These are phyloP conservation scores for Girardinichthys multiradiatus DNA, from an alignment of 2,113 vertebrate genomes.

Conservation along the genomic window DNA sequence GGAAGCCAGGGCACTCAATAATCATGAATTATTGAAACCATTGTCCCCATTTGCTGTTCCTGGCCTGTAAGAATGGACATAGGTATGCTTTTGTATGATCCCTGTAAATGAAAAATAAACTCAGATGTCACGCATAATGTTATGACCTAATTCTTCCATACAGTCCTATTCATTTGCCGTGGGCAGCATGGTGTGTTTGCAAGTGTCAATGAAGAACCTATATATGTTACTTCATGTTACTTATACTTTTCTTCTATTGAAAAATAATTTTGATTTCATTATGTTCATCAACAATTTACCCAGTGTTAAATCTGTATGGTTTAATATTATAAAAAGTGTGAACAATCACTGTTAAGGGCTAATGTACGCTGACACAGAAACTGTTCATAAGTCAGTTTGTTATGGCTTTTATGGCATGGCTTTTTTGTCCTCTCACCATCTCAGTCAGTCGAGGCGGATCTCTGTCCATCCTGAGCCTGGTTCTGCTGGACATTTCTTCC, in stretches of 20 bases:
- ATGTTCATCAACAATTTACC: not conserved
- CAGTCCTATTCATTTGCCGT: not conserved
- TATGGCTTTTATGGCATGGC: no score
- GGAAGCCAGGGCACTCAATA: slow-evolving; percentile 45
- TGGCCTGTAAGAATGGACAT: slow-evolving; percentile 20
- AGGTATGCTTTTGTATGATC: slow-evolving; percentile 14
- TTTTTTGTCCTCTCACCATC: no score
- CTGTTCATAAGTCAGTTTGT: not conserved
- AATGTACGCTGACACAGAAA: not conserved
- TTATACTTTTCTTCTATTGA: not conserved
- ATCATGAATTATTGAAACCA: slow-evolving; percentile 71
- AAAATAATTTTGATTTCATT: not conserved
- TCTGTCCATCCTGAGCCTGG: no score
- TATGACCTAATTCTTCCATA: slow-evolving; percentile 7
- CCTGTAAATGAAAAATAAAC: not conserved
- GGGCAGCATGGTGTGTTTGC: not conserved
- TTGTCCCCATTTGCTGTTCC: slow-evolving; percentile 45
- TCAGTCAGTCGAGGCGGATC: no score
- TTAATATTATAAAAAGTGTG: not conserved
- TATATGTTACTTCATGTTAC: not conserved
- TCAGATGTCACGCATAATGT: not conserved
- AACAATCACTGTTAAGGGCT: not conserved
- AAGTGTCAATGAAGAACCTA: not conserved
- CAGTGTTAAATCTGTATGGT: not conserved
- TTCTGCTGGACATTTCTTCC: no score